phyloP scores from a whole-genome alignment of 2,797 vertebrate genomes.

The Myotis pilosus region DNA sequence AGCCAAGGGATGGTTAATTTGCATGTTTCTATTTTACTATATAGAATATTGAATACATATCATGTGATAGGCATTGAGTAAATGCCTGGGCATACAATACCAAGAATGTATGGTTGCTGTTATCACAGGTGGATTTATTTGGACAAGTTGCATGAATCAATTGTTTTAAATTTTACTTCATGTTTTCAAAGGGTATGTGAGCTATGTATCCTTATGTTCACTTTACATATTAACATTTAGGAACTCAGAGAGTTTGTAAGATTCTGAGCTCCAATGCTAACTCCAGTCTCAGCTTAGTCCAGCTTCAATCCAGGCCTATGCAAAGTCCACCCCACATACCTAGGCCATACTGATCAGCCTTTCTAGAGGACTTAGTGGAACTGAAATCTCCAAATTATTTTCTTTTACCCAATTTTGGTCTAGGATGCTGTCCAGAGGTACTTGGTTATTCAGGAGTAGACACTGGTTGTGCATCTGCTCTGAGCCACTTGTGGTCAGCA shows the following conservation, averaged over 20 bases:
- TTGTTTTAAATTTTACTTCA: background rate
- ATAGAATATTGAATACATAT: too few species aligned
- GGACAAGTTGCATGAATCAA: background rate
- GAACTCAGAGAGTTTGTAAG: background rate
- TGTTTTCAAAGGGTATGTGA: background rate
- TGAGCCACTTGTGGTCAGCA: background rate
- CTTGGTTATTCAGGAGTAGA: background rate
- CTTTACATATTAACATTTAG: background rate
- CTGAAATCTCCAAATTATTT: background rate
- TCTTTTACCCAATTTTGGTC: conserved; percentile 42
- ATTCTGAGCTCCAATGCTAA: background rate
- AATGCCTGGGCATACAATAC: background rate
- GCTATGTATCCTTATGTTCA: background rate
- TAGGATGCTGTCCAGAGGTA: background rate
- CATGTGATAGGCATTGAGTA: background rate
- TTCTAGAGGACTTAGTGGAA: background rate
- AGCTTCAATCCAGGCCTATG: background rate
- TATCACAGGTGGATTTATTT: background rate
- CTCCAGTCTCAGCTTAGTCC: background rate
- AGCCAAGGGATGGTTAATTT: too few species aligned
- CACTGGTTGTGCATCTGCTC: background rate
- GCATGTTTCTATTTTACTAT: too few species aligned
- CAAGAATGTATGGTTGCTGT: background rate
- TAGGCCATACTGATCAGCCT: background rate
- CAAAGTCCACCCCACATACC: background rate